These are phyloP conservation scores for Odocoileus virginianus DNA, from an alignment of 2,113 vertebrate species.

Conservation along the genomic window DNA sequence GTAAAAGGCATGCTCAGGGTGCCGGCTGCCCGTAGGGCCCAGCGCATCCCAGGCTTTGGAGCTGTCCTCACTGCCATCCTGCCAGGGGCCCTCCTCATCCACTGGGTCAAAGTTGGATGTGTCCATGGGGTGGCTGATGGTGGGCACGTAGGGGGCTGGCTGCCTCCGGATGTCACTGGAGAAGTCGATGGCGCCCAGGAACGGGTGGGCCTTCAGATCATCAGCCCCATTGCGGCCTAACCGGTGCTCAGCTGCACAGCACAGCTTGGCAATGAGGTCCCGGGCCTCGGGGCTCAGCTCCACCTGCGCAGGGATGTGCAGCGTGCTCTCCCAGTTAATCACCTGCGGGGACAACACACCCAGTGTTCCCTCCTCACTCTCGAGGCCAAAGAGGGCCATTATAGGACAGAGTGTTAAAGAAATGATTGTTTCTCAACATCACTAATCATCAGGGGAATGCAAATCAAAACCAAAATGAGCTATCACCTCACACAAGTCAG, in stretches of 20 bases:
- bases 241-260: constrained; percentile 93
- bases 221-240: constrained; percentile 92
- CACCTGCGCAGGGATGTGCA: constrained; percentile 95
- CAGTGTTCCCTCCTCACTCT: neutral
- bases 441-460: neutral
- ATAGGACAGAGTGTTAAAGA: neutral
- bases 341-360: constrained; percentile 83
- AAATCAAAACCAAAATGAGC: neutral
- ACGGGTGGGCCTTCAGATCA: constrained; percentile 95
- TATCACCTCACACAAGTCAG: too few relatives aligned
- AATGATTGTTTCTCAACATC: neutral
- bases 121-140: constrained; percentile 98
- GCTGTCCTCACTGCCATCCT: constrained; percentile 88
- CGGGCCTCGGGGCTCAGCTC: constrained; percentile 92
- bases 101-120: constrained; percentile 99
- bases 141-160: constrained; percentile 94
- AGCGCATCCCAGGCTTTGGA: constrained; percentile 88
- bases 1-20: constrained; percentile 97
- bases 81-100: constrained; percentile 94
- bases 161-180: constrained; percentile 93
- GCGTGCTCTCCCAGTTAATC: constrained; percentile 97
- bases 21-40: constrained; percentile 87
- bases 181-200: constrained; percentile 93
- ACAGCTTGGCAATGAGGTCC: constrained; percentile 94
- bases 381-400: neutral